Evolutionary conservation across 2,797 vertebrate species (phyloP), one percentile per base, ranked within the genome.

Genomic region (Hemibagrus guttatus): DNA sequence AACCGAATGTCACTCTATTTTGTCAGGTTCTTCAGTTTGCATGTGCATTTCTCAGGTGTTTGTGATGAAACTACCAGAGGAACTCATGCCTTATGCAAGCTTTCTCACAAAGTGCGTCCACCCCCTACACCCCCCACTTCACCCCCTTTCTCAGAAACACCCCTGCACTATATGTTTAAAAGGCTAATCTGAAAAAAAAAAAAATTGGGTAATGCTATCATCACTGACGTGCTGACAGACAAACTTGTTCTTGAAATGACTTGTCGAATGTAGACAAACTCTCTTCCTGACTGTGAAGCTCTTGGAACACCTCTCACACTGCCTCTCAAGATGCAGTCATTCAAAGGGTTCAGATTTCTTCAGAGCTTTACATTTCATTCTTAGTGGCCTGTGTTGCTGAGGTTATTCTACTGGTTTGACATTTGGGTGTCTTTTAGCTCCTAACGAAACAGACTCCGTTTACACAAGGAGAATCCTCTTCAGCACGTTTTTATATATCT

Each of bases 201-300:
- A 52, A 31, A 1, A 6, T 2, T 2, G 92, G 89, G 26, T 76
- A 71, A 85, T 64, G 71, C 72, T 93, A 88, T 91, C 66, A 88
- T 91, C 66, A 56, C 81, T n/a, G 87, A 88, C 86, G 81, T 91
- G 89, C 88, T 89, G 86, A 88, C 88, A 84, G 83, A 93, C 89
- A 93, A 88, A 91, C 56, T 91, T 90, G 92, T 93, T 91, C 88
- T 93, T 88, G 89, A 94, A 94, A 93, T 93, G 94, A 95, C 94
- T 88, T 88, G 92, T 92, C 91, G 95, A 96, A 95, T 96, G 95
- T 96, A 95, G 86, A 89, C 89, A 56, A 90, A 92, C 89, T 68
- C 81, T 88, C 92, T 92, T 89, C 89, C 89, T 88, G 91, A 87
- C 89, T 92, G 89, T 89, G 83, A 85, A 90, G 63, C 80, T 61